These are phyloP conservation scores for Macrochelys suwanniensis DNA, from an alignment of 2,797 vertebrate genomes.

Conservation along the genomic window DNA sequence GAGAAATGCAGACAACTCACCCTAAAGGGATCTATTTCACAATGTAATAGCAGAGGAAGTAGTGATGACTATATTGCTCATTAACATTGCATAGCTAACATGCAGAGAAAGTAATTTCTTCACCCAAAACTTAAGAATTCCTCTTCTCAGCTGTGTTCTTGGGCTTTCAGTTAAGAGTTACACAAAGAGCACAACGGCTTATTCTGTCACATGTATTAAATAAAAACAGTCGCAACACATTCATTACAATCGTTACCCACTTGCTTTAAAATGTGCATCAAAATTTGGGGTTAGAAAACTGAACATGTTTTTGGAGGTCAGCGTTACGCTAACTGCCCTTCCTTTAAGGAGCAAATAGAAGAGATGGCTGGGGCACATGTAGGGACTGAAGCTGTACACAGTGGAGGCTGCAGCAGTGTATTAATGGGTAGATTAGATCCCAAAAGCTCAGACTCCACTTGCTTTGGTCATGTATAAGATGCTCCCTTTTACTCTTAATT, in stretches of 20 bases:
- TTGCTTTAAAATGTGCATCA: neutral
- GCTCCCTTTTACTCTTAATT: neutral
- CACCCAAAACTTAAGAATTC: neutral
- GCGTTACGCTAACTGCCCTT: neutral
- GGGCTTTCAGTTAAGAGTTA: neutral
- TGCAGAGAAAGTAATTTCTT: too few relatives aligned
- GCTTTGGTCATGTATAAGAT: neutral
- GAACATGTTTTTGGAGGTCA: neutral
- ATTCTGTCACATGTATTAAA: neutral
- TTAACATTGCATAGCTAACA: too few relatives aligned
- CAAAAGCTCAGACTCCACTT: neutral
- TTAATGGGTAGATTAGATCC: neutral
- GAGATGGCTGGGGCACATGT: neutral
- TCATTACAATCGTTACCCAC: neutral
- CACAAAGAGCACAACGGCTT: neutral
- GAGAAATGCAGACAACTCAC: conserved; percentile 35
- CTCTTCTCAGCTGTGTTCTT: neutral
- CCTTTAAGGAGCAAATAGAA: neutral
- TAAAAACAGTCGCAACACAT: neutral
- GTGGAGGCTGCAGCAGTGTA: neutral
- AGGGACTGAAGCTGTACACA: neutral
- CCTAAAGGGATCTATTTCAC: conserved; percentile 35
- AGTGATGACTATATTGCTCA: neutral
- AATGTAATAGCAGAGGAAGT: neutral
- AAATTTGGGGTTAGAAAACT: neutral